Evolutionary conservation across 2,113 vertebrate genomes (phyloP).

Genomic region (Tupaia tana): DNA sequence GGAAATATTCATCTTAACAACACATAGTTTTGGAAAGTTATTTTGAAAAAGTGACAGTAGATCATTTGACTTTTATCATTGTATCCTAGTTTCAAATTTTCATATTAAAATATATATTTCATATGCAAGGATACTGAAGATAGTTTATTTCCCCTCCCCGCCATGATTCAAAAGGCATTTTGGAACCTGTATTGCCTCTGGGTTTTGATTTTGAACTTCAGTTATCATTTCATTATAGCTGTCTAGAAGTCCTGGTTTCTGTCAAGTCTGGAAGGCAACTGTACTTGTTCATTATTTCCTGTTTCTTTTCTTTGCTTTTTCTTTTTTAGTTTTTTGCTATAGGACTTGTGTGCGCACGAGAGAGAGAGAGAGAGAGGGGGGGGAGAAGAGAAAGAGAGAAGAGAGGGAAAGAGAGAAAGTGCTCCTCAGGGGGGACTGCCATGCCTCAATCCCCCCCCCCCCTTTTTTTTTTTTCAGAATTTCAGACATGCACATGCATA

Average conservation of each 20-base stretch:
- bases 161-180: slow-evolving; percentile 31
- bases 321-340: no score
- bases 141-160: not conserved
- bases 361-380: no score
- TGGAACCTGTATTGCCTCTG: not conserved
- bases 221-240: slow-evolving; percentile 23
- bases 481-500: no score
- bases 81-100: not conserved
- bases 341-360: no score
- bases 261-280: not conserved
- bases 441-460: no score
- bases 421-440: no score
- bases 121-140: not conserved
- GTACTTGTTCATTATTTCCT: not conserved
- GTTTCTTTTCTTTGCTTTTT: not conserved
- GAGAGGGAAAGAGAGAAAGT: no score
- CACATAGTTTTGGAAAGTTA: not conserved
- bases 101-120: not conserved
- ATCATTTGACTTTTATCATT: slow-evolving; percentile 36
- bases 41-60: not conserved
- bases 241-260: not conserved
- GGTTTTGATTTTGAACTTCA: slow-evolving; percentile 18
- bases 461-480: no score
- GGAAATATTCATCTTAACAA: not conserved
- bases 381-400: no score